Base-by-base conservation (phyloP, 2,888 invertebrate genomes). In the Exocentrus adspersus region DNA sequence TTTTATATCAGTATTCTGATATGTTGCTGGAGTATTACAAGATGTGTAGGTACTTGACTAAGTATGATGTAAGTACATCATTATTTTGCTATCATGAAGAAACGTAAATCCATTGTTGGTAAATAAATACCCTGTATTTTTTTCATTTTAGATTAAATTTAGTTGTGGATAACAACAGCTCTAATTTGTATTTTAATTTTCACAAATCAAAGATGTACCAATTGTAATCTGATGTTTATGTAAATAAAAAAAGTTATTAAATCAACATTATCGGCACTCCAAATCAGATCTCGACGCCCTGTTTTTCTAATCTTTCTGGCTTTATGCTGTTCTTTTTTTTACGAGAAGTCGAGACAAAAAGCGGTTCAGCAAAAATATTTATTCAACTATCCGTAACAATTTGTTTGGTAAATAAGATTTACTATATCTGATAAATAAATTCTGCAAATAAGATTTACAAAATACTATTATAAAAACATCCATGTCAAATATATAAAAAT, bases 381-480 rank as follows among this genome's bases (percentile, higher is more conserved):
- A 46, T 57, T 57, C 12, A 57, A 57, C 32, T 57, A 54, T 57
- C 30, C 10, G 24, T 30, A 57, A 57, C 54, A 28, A 24, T 19
- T n/a, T 41, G 32, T 58, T 63, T 46, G 19, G 52, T 59, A 48
- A 59, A 63, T 54, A 58, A 57, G 32, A 59, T 42, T 24, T 20
- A 64, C 53, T 64, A 60, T 60, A 59, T 60, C 51, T 60, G 17
- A 60, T 60, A 60, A 60, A 64, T 64, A 57, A 57, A 57, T 46
- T 46, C 46, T 57, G 45, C 6, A 14, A 56, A 56, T 19, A 57
- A 16, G 46, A 21, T 52, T 65, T 61, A 65, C 63, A 68, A 63
- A 65, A 65, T 60, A 61, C 60, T 65, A n/a, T n/a, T n/a, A 65
- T 68, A 68, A 68, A 65, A 65, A 65, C 65, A 63, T 62, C 53